Percentiles rank a stretch among this genome's conserved stretches.
Evolutionary conservation across 2,888 invertebrate species (phyloP).

Genomic region (Agriopis marginaria): DNA sequence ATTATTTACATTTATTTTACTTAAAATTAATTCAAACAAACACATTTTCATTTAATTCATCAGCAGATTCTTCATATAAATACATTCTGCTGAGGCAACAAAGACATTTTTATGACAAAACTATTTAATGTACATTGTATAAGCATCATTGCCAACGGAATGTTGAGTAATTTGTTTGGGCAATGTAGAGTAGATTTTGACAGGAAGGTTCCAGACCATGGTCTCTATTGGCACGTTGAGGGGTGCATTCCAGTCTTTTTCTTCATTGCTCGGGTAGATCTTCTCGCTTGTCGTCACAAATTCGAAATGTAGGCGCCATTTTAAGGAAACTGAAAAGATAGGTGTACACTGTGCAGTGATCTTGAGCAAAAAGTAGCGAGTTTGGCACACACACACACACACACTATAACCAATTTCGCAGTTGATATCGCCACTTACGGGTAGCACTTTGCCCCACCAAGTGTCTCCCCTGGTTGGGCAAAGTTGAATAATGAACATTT

Average conservation of each 20-base stretch:
- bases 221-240: slow-evolving; percentile 96
- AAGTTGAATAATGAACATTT: too few relatives aligned
- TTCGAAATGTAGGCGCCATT: slow-evolving; percentile 98
- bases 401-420: too few relatives aligned
- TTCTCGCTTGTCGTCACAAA: slow-evolving; percentile 95
- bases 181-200: slow-evolving; percentile 96
- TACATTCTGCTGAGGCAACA: too few relatives aligned
- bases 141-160: slow-evolving; percentile 78
- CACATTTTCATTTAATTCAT: too few relatives aligned
- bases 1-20: slow-evolving; percentile 12
- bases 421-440: too few relatives aligned
- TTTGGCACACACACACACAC: too few relatives aligned
- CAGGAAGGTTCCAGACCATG: slow-evolving; percentile 99
- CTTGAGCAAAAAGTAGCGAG: too few relatives aligned
- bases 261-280: slow-evolving; percentile 85
- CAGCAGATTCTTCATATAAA: too few relatives aligned
- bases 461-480: too few relatives aligned
- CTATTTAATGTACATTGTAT: slow-evolving; percentile 71
- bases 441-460: too few relatives aligned
- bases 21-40: slow-evolving; percentile 5
- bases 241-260: slow-evolving; percentile 93
- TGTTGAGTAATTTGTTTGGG: slow-evolving; percentile 93
- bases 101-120: too few relatives aligned
- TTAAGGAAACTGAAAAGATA: slow-evolving; percentile 90
- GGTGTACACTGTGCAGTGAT: neutral